Evolutionary conservation across 2,888 invertebrate genomes (phyloP).

Genomic region (Rhyacophila evoluta): DNA sequence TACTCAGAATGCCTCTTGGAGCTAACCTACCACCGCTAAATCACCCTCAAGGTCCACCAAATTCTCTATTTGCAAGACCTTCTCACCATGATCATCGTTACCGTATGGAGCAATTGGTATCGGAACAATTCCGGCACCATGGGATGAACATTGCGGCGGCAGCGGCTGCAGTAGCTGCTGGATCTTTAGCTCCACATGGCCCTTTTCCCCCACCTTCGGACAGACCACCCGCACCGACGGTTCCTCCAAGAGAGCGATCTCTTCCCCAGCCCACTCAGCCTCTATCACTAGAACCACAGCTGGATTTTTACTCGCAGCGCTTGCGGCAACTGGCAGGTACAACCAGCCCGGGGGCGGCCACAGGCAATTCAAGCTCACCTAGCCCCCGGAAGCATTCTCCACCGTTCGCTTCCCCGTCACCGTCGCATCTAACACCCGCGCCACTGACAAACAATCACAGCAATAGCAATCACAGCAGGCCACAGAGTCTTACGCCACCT

Average conservation of each 20-base stretch:
- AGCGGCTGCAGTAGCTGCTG: constrained; percentile 77
- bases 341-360: constrained; percentile 93
- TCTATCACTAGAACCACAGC: constrained; percentile 85
- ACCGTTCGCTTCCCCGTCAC: constrained; percentile 84
- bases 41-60: constrained; percentile 78
- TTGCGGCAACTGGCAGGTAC: constrained; percentile 97
- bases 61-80: constrained; percentile 82
- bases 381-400: constrained; percentile 85
- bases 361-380: constrained; percentile 85
- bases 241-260: constrained; percentile 66
- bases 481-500: constrained; percentile 77
- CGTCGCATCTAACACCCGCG: constrained; percentile 78
- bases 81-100: constrained; percentile 83
- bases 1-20: constrained; percentile 82
- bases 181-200: constrained; percentile 73
- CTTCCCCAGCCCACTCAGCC: constrained; percentile 72
- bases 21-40: constrained; percentile 72
- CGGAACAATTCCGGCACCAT: constrained; percentile 85
- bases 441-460: constrained; percentile 66
- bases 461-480: constrained; percentile 72
- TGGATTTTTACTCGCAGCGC: constrained; percentile 99
- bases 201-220: constrained; percentile 73
- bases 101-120: constrained; percentile 86
- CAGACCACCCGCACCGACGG: constrained; percentile 69
- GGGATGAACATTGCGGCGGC: constrained; percentile 83